phyloP scores from a whole-genome alignment of 2,888 invertebrate species.

The Yponomeuta sedellus region DNA sequence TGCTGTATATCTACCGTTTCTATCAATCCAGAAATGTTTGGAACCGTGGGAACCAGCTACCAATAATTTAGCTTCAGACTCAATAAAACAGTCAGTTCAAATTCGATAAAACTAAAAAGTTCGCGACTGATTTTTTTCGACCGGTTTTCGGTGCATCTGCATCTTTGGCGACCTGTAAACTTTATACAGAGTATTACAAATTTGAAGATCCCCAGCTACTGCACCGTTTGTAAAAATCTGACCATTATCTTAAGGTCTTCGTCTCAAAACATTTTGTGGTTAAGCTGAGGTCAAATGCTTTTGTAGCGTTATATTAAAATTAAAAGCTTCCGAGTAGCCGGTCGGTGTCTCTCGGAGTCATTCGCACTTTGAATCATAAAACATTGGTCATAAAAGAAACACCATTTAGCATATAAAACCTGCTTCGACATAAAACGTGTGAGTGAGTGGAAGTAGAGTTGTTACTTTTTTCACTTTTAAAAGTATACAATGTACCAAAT shows the following conservation, averaged over 20 bases:
- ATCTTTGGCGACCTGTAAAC: neutral
- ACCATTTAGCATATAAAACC: constrained; percentile 53
- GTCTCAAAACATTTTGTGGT: constrained; percentile 26
- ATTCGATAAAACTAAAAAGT: neutral
- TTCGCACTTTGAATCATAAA: constrained; percentile 47
- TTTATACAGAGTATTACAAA: neutral
- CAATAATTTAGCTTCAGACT: neutral
- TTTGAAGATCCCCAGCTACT: neutral
- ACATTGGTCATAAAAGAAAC: constrained; percentile 60
- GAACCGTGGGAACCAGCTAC: neutral
- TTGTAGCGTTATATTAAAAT: constrained; percentile 48
- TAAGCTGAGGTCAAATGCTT: neutral
- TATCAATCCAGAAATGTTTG: neutral
- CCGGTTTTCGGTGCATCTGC: neutral
- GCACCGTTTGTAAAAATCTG: neutral
- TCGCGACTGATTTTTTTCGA: neutral
- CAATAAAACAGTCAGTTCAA: neutral
- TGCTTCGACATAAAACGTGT: constrained; percentile 17
- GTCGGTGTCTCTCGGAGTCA: constrained; percentile 27
- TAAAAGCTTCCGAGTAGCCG: constrained; percentile 58
- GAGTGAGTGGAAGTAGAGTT: neutral
- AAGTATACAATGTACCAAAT: too few relatives aligned
- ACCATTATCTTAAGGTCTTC: neutral
- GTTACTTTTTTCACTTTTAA: neutral
- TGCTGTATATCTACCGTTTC: too few relatives aligned